Evolutionary conservation across 2,888 invertebrate species (phyloP).

Genomic region (Drosophila prolongata): DNA sequence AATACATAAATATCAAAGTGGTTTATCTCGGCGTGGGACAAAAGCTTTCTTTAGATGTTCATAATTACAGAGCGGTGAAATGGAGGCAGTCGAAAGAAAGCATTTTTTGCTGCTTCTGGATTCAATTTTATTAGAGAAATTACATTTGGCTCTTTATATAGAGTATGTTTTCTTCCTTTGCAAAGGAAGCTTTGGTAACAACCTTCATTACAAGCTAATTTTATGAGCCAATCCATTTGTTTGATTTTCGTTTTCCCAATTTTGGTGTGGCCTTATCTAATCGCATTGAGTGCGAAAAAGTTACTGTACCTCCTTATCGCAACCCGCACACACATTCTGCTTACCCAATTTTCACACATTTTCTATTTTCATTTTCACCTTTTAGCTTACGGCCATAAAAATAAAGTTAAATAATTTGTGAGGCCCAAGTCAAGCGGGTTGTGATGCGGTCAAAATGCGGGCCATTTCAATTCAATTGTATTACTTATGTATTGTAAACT

Average conservation of each 20-base stretch:
- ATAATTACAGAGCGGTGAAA: conserved; percentile 48
- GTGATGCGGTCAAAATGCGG: conserved; percentile 56
- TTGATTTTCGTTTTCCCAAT: conserved; percentile 41
- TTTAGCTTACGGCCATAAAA: conserved; percentile 54
- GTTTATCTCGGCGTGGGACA: conserved; percentile 60
- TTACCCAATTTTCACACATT: conserved; percentile 44
- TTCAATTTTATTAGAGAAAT: background rate
- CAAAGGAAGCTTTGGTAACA: too few species aligned
- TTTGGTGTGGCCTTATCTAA: conserved; percentile 62
- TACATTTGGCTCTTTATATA: background rate
- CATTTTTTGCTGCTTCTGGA: too few species aligned
- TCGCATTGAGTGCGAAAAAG: conserved; percentile 48
- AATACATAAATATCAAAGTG: conserved; percentile 54
- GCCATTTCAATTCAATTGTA: conserved; percentile 70
- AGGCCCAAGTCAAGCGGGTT: conserved; percentile 54
- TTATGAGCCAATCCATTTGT: conserved; percentile 50
- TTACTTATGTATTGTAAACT: conserved; percentile 44
- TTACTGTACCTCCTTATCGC: conserved; percentile 35
- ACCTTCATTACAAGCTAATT: conserved; percentile 48
- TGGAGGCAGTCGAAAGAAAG: background rate
- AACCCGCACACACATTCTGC: conserved; percentile 33
- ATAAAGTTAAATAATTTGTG: conserved; percentile 68
- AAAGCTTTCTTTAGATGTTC: conserved; percentile 42
- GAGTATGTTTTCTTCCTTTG: conserved; percentile 1
- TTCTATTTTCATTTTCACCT: conserved; percentile 29